Evolutionary conservation across 1,140 invertebrate genomes (phyloP).

Genomic region (Saccostrea echinata): DNA sequence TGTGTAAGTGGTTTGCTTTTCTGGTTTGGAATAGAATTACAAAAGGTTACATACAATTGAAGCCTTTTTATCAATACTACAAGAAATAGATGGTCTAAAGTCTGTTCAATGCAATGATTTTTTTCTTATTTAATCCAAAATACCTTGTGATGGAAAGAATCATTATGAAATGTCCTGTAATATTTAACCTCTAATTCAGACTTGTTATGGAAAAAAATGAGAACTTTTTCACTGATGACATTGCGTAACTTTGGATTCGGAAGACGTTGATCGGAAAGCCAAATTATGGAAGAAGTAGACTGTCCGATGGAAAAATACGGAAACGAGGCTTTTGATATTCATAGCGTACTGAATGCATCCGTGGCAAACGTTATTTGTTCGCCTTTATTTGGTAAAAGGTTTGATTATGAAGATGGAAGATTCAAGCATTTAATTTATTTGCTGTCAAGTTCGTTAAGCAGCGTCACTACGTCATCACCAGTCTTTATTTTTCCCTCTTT

Average conservation of each 20-base stretch:
- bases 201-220: conserved; percentile 89
- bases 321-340: too few species aligned
- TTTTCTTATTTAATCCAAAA: too few species aligned
- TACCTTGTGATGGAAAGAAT: too few species aligned
- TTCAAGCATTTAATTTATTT: conserved; percentile 45
- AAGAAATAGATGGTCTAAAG: too few species aligned
- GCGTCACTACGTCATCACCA: neutral
- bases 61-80: too few species aligned
- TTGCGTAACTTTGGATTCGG: conserved; percentile 89
- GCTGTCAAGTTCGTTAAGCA: neutral
- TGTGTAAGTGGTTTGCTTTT: too few species aligned
- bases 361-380: conserved; percentile 95
- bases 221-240: conserved; percentile 86
- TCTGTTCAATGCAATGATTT: too few species aligned
- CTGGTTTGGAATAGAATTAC: too few species aligned
- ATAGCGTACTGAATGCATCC: conserved; percentile 81
- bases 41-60: too few species aligned
- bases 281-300: conserved; percentile 85
- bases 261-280: conserved; percentile 85
- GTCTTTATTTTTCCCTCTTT: conserved; percentile 19
- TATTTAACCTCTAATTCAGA: too few species aligned
- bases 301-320: too few species aligned
- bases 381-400: conserved; percentile 92
- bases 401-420: conserved; percentile 81
- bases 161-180: too few species aligned